Evolutionary conservation across 2,113 vertebrate genomes (phyloP).

Genomic region (Lophotis ruficrista): DNA sequence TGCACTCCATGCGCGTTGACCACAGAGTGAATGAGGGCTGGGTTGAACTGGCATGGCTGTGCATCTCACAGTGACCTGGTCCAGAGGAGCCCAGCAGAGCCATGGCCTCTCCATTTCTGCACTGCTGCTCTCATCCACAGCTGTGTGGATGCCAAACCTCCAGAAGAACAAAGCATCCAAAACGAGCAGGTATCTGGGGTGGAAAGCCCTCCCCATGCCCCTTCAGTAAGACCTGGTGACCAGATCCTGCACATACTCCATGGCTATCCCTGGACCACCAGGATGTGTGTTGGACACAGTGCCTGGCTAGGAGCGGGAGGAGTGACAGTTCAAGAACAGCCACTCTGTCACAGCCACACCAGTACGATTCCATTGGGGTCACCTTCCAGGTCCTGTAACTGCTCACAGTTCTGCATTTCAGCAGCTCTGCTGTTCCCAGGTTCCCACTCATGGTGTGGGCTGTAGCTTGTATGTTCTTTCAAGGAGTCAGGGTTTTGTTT

Average conservation of each 20-base stretch:
- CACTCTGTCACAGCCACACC: not conserved
- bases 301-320: not conserved
- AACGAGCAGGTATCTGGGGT: not conserved
- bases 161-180: not conserved
- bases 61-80: not conserved
- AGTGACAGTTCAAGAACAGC: not conserved
- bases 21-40: not conserved
- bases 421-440: not conserved
- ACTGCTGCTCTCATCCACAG: not conserved
- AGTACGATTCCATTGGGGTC: not conserved
- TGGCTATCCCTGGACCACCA: not conserved
- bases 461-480: not conserved
- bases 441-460: not conserved
- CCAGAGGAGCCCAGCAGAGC: not conserved
- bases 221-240: not conserved
- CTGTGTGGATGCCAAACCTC: not conserved
- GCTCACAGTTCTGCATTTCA: not conserved
- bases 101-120: not conserved
- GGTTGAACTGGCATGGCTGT: not conserved
- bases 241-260: not conserved
- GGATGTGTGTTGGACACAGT: fast-evolving
- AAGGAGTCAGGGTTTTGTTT: not conserved
- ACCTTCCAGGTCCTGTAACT: not conserved
- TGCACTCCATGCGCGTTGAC: no score
- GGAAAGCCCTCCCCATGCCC: not conserved